Evolutionary conservation across 2,113 vertebrate species (phyloP), one percentile per base, ranked within the genome.

Genomic region (Thamnophis sirtalis): DNA sequence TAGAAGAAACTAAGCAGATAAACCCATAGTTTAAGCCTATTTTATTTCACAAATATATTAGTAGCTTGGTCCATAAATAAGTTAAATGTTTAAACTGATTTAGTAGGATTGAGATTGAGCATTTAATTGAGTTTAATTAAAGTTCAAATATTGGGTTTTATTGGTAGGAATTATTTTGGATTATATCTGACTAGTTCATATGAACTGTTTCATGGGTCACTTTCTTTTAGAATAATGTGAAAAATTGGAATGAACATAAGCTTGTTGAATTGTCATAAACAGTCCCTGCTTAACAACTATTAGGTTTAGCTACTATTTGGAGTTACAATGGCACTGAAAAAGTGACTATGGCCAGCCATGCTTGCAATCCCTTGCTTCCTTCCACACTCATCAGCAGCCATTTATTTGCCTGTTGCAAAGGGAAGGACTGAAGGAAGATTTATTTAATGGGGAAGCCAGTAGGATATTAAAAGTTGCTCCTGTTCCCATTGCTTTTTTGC

Each of bases 1-100:
- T 56, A 90, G 92, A 93, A 84, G 87, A 91, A 73, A 24, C 60
- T 84, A 87, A 43, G n/a, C 55, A 91, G 49, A 89, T 21, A 50
- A 90, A 87, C 85, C 0, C 0, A n/a, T 28, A 89, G 6, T 6
- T 87, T 92, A 92, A 94, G 87, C 50, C 50, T 0, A 1, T 15
- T 91, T 93, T 92, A 53, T 91, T 73, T 63, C 73, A 48, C 55
- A 89, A 86, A 51, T 21, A 91, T 48, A 3, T 0, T 0, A 0
- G 51, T n/a, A 73, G 22, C 9, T 48, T 91, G 13, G 22, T 38
- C 33, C 50, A 88, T 33, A 54, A 87, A 63, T 43, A 91, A 86
- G 54, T 49, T 91, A 28, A 91, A 48, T 58, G 58, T 28, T 86
- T 89, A 73, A 73, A 24, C 33, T 73, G 63, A 90, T 90, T 90